These are phyloP conservation scores for Lissonota sp. DNA, from an alignment of 2,888 invertebrate species.

Conservation along the genomic window DNA sequence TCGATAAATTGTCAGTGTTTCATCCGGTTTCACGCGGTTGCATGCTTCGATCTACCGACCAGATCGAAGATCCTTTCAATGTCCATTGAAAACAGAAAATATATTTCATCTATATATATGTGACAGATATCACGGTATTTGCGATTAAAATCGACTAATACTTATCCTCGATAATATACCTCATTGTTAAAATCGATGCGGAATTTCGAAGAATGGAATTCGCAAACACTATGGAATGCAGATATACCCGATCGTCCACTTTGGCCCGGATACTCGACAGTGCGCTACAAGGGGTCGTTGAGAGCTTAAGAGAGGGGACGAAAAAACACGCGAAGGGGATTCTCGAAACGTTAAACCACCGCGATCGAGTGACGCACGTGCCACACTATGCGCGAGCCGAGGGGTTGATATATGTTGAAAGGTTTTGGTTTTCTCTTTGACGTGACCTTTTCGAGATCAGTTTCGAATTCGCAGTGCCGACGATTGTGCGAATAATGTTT, in stretches of 20 bases:
- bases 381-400: constrained; percentile 6
- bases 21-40: not conserved
- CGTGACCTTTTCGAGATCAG: constrained; percentile 28
- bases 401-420: constrained; percentile 13
- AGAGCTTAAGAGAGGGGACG: not conserved
- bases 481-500: too few species aligned
- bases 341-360: constrained; percentile 26
- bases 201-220: too few species aligned
- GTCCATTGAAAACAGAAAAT: too few species aligned
- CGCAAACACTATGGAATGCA: too few species aligned
- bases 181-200: too few species aligned
- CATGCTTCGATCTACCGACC: too few species aligned
- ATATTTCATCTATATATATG: too few species aligned
- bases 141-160: too few species aligned
- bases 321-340: constrained; percentile 15
- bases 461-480: constrained; percentile 3
- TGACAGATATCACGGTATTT: not conserved
- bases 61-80: too few species aligned
- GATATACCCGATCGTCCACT: not conserved
- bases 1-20: not conserved
- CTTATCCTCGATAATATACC: too few species aligned
- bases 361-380: constrained; percentile 36
- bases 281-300: not conserved
- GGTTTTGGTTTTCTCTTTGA: constrained; percentile 38
- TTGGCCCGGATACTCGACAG: not conserved